These are phyloP conservation scores for Brotula barbata DNA, from an alignment of 2,797 vertebrate species.

Conservation along the genomic window DNA sequence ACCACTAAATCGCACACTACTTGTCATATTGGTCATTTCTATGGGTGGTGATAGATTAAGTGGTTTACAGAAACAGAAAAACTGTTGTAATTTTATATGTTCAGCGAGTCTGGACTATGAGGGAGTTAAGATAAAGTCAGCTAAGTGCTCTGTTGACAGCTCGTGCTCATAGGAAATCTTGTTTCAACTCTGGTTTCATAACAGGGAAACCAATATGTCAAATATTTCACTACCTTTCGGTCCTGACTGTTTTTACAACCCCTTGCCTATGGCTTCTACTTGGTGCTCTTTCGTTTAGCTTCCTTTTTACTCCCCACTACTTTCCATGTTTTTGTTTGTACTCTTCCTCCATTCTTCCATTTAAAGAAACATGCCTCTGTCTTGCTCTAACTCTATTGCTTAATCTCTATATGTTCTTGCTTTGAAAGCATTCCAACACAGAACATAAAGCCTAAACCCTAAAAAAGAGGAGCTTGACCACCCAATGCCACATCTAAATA, in stretches of 20 bases:
- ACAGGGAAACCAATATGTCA: conserved; percentile 47
- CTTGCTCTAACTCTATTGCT: not conserved
- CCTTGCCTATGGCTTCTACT: conserved; percentile 28
- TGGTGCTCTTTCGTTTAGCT: not conserved
- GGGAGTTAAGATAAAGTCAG: conserved; percentile 29
- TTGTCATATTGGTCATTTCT: not conserved
- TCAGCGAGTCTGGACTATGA: conserved; percentile 9
- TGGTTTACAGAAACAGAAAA: conserved; percentile 8
- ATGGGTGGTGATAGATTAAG: conserved; percentile 14
- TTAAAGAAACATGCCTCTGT: conserved; percentile 15
- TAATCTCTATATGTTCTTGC: no score
- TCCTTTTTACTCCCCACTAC: conserved; percentile 13
- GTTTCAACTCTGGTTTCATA: conserved; percentile 45
- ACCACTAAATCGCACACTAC: conserved; percentile 9
- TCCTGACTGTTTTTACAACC: conserved; percentile 48
- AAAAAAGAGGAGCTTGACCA: not conserved
- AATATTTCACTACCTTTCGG: conserved; percentile 37
- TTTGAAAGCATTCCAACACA: not conserved
- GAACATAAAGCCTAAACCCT: not conserved
- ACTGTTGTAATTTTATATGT: conserved; percentile 25
- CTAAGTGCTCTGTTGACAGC: conserved; percentile 49
- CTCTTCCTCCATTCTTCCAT: not conserved
- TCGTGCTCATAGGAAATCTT: conserved; percentile 32
- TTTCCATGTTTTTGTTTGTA: conserved; percentile 29
- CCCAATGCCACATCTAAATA: not conserved